These are phyloP conservation scores for Brachionus manjavacas DNA, from an alignment of 1,140 invertebrate species.

Conservation along the genomic window DNA sequence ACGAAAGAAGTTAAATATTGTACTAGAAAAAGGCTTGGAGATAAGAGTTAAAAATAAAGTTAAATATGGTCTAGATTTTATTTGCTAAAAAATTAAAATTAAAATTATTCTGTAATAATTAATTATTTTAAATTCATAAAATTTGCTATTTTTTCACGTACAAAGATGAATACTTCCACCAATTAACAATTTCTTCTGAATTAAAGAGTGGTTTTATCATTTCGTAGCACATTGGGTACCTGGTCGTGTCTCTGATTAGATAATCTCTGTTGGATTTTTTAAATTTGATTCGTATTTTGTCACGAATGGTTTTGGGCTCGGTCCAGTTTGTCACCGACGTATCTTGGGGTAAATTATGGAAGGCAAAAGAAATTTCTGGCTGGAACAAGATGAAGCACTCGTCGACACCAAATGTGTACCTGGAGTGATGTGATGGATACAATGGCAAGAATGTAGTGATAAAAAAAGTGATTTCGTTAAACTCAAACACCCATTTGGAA, in stretches of 20 bases:
- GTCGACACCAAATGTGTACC: conserved; percentile 47
- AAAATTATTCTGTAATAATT: neutral
- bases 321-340: conserved; percentile 51
- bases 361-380: conserved; percentile 54
- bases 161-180: conserved; percentile 2
- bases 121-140: neutral
- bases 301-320: conserved; percentile 48
- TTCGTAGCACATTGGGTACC: conserved; percentile 50
- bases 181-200: neutral
- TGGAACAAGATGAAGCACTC: conserved; percentile 51
- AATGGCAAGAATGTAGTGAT: conserved; percentile 54
- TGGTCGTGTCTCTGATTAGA: conserved; percentile 45
- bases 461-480: conserved; percentile 52
- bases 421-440: conserved; percentile 49
- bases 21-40: neutral
- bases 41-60: neutral
- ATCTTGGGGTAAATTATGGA: conserved; percentile 50
- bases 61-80: neutral
- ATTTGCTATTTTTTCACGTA: neutral
- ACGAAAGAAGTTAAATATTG: neutral
- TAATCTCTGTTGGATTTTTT: conserved; percentile 49
- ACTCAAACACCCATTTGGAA: conserved; percentile 48
- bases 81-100: neutral
- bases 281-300: conserved; percentile 51
- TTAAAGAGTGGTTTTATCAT: conserved; percentile 47